Conservation (phyloP, 1,140 invertebrate species). For the Calliopsis andreniformis region DNA sequence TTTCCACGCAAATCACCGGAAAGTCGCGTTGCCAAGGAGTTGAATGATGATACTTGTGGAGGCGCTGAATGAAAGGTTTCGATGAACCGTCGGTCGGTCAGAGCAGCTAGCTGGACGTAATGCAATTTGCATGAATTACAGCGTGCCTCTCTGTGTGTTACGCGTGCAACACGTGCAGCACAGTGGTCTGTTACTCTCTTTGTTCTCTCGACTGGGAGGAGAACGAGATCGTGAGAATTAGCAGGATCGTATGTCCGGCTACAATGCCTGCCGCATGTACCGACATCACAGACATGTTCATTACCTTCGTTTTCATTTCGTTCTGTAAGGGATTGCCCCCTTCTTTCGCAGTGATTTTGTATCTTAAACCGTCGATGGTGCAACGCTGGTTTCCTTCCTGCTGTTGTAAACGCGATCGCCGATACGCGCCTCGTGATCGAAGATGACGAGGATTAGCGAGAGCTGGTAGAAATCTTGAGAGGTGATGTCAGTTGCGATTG, state of each 20-base stretch:
- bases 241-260: conserved; percentile 8
- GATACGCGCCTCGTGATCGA: neutral
- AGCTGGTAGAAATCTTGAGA: too few species aligned
- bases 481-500: too few species aligned
- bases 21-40: conserved; percentile 9
- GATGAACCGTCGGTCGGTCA: conserved; percentile 42
- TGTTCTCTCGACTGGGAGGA: conserved; percentile 2
- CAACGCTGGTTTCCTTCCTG: neutral
- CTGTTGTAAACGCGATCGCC: neutral
- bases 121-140: conserved; percentile 69
- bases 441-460: neutral
- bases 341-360: neutral
- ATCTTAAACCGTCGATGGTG: neutral
- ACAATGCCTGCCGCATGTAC: conserved; percentile 5
- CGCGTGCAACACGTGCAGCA: neutral
- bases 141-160: neutral
- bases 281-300: neutral
- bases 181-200: conserved; percentile 9
- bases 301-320: conserved; percentile 13
- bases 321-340: neutral
- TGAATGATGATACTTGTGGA: conserved; percentile 31
- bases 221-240: conserved; percentile 44
- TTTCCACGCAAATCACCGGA: neutral
- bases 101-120: conserved; percentile 50
- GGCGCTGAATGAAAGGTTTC: conserved; percentile 58